These are phyloP conservation scores for Drosophila parthenogenetica DNA, from an alignment of 2,888 invertebrate genomes.

Conservation along the genomic window DNA sequence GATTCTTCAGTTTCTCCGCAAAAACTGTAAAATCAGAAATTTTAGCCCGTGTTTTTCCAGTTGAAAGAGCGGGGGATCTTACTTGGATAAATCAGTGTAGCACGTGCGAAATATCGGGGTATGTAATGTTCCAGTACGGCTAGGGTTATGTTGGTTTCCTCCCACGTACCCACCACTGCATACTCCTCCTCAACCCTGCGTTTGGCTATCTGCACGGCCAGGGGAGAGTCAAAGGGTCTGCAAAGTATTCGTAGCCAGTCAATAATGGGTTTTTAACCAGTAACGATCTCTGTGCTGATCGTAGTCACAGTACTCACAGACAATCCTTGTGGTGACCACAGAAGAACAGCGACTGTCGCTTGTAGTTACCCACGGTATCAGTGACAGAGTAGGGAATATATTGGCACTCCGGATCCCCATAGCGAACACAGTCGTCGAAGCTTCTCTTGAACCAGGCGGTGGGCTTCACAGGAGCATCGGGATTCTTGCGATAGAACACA, in stretches of 20 bases:
- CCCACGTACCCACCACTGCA: constrained; percentile 94
- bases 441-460: constrained; percentile 86
- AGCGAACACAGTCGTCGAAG: constrained; percentile 93
- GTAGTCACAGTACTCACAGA: constrained; percentile 87
- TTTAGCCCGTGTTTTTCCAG: not conserved
- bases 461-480: constrained; percentile 86
- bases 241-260: constrained; percentile 63
- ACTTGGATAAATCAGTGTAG: constrained; percentile 91
- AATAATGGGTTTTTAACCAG: too few species aligned
- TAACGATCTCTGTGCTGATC: constrained; percentile 1
- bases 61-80: constrained; percentile 71
- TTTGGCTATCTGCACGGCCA: constrained; percentile 93
- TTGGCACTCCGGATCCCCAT: constrained; percentile 92
- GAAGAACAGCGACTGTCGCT: constrained; percentile 93
- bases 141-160: constrained; percentile 93
- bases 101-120: constrained; percentile 93
- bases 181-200: constrained; percentile 93
- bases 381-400: constrained; percentile 91
- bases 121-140: constrained; percentile 93
- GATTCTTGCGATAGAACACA: constrained; percentile 92
- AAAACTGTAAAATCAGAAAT: constrained; percentile 62
- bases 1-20: constrained; percentile 85
- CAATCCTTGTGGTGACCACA: constrained; percentile 94
- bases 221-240: constrained; percentile 93
- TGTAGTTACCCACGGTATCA: constrained; percentile 92